Evolutionary conservation across 2,797 vertebrate species (phyloP).

Genomic region (Miichthys miiuy): DNA sequence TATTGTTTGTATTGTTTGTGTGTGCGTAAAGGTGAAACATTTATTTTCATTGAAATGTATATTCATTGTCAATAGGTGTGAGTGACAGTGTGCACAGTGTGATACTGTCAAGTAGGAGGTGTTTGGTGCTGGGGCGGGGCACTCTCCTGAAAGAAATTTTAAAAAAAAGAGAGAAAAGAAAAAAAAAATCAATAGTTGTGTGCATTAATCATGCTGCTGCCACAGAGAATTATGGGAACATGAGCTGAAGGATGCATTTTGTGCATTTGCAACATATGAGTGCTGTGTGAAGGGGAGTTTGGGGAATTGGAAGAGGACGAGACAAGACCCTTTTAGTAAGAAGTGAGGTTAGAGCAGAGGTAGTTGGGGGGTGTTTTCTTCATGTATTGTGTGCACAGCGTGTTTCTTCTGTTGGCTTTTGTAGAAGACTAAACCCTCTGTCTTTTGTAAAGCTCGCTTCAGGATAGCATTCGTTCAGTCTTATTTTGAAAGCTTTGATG

Average conservation of each 20-base stretch:
- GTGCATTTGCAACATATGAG: slow-evolving; percentile 83
- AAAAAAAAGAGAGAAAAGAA: slow-evolving; percentile 49
- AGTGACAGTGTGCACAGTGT: slow-evolving; percentile 37
- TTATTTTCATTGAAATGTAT: slow-evolving; percentile 22
- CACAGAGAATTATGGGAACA: slow-evolving; percentile 90
- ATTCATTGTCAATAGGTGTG: slow-evolving; percentile 5
- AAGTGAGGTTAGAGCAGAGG: slow-evolving; percentile 57
- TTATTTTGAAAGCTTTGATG: slow-evolving; percentile 53
- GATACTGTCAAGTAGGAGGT: slow-evolving; percentile 31
- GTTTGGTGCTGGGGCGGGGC: slow-evolving; percentile 55
- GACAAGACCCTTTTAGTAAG: slow-evolving; percentile 77
- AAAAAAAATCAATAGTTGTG: slow-evolving; percentile 90
- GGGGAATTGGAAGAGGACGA: slow-evolving; percentile 76
- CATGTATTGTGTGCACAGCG: slow-evolving; percentile 32
- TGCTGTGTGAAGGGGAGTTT: slow-evolving; percentile 76
- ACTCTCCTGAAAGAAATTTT: slow-evolving; percentile 48
- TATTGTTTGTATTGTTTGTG: slow-evolving; percentile 37
- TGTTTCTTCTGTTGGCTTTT: slow-evolving; percentile 31
- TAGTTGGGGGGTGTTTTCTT: slow-evolving; percentile 49
- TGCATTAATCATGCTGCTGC: slow-evolving; percentile 94
- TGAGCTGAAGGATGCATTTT: slow-evolving; percentile 88
- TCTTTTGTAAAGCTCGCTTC: slow-evolving; percentile 36
- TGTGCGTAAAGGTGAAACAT: slow-evolving; percentile 10
- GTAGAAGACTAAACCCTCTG: slow-evolving; percentile 22
- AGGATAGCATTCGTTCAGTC: slow-evolving; percentile 1